Conservation (phyloP, 2,888 invertebrate species). For the Leptopilina drosophilae region DNA sequence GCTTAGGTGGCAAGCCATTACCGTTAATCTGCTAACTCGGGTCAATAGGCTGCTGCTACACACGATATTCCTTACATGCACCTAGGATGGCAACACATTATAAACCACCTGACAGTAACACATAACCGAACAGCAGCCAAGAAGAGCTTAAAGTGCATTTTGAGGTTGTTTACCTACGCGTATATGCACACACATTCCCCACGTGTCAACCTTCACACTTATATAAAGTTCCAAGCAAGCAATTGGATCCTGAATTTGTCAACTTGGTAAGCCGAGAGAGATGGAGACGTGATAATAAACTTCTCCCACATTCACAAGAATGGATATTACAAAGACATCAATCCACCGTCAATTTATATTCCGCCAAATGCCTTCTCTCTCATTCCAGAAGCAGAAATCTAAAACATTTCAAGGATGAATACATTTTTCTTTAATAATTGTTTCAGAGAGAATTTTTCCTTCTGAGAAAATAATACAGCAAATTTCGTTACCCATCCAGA, state of each 20-base stretch:
- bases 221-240: neutral
- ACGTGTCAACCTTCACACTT: neutral
- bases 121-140: slow-evolving; percentile 33
- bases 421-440: too few relatives aligned
- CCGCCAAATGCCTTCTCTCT: too few relatives aligned
- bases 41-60: slow-evolving; percentile 49
- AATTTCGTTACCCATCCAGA: too few relatives aligned
- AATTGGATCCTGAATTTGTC: slow-evolving; percentile 14
- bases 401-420: too few relatives aligned
- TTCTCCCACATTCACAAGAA: neutral
- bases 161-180: neutral
- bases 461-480: too few relatives aligned
- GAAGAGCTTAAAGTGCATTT: slow-evolving; percentile 32
- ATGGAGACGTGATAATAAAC: neutral
- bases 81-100: slow-evolving; percentile 15
- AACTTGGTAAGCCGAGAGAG: neutral
- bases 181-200: neutral
- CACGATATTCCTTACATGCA: slow-evolving; percentile 28
- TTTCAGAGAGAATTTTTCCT: too few relatives aligned
- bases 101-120: slow-evolving; percentile 7
- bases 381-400: neutral
- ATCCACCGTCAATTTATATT: neutral
- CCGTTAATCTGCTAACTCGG: slow-evolving; percentile 62
- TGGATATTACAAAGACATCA: neutral
- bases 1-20: slow-evolving; percentile 61